Evolutionary conservation across 2,113 vertebrate genomes (phyloP), one percentile per base, ranked within the genome.

Genomic region (Globicephala melas): DNA sequence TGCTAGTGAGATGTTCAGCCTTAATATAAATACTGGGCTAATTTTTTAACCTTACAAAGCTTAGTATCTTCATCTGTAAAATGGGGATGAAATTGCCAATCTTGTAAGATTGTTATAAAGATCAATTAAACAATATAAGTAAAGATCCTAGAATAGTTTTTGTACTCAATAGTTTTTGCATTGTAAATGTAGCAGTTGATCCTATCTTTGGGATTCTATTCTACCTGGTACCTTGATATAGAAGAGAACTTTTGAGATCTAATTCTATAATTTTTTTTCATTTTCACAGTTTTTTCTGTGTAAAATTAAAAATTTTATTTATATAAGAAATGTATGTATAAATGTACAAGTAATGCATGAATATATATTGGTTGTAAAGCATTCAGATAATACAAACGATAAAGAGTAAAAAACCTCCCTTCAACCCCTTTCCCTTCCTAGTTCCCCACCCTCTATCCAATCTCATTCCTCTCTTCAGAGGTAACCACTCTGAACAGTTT

Each of bases 231-330:
- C 15, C 25, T 89, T 93, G 33, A 77, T 89, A 55, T 77, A 79
- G 77, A 86, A 82, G 36, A 94, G 68, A 91, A 88, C 6, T 38
- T 92, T 95, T 93, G 60, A 77, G 17, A 87, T 79, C 31, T 91
- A 80, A 97, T 76, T 38, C 13, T 82, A 26, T 81, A 70, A 50
- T 58, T 71, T 36, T 36, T 50, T 84, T 53, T 63, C 15, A 47
- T 77, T 65, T 97, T 65, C 33, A n/a, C 58, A 87, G 6, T 28
- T 95, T 87, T 89, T 91, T 81, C n/a, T 53, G 11, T 86, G 53
- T 95, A 63, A 84, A 96, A 62, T 73, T 82, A 81, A 70, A 82
- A 93, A 53, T 79, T 91, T 20, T 96, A 82, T 94, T 91, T 20
- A n/a, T 74, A 41, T 25, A 53, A 85, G 55, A 92, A 86, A 74